Evolutionary conservation across 2,888 invertebrate species (phyloP).

Genomic region (Eupithecia dodoneata): DNA sequence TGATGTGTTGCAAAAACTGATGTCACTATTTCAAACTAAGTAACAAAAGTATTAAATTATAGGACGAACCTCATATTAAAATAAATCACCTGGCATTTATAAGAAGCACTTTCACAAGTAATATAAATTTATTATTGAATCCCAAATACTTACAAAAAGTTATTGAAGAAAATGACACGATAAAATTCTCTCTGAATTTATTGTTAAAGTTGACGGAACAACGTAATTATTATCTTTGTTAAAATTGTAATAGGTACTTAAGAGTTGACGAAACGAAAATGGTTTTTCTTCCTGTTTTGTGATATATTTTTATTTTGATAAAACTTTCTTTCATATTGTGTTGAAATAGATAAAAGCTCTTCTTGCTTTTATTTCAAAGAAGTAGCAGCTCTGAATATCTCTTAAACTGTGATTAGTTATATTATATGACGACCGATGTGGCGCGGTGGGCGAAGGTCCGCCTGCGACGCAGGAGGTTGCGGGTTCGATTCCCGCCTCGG

Average conservation of each 20-base stretch:
- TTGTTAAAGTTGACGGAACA: conserved; percentile 39
- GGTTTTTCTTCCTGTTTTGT: conserved; percentile 35
- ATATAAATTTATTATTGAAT: conserved; percentile 31
- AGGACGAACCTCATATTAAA: not conserved
- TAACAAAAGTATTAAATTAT: not conserved
- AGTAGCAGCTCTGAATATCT: not conserved
- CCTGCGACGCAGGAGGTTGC: too few species aligned
- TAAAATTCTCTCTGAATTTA: conserved; percentile 38
- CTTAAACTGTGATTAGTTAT: too few species aligned
- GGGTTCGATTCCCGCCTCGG: too few species aligned
- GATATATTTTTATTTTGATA: conserved; percentile 27
- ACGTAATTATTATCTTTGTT: conserved; percentile 41
- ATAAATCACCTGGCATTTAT: conserved; percentile 20
- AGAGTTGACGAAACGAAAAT: conserved; percentile 38
- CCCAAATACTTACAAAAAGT: conserved; percentile 34
- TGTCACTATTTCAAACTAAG: not conserved
- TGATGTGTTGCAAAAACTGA: too few species aligned
- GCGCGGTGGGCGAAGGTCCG: too few species aligned
- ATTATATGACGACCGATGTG: too few species aligned
- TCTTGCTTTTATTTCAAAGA: not conserved
- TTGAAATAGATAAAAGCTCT: not conserved
- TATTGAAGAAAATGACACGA: conserved; percentile 39
- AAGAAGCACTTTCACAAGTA: conserved; percentile 26
- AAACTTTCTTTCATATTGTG: conserved; percentile 14
- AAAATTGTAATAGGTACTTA: conserved; percentile 39